phyloP scores from a whole-genome alignment of 30 jellyfish, hydroid and myxozoan genomes.

The Chrysaora quinquecirrha region DNA sequence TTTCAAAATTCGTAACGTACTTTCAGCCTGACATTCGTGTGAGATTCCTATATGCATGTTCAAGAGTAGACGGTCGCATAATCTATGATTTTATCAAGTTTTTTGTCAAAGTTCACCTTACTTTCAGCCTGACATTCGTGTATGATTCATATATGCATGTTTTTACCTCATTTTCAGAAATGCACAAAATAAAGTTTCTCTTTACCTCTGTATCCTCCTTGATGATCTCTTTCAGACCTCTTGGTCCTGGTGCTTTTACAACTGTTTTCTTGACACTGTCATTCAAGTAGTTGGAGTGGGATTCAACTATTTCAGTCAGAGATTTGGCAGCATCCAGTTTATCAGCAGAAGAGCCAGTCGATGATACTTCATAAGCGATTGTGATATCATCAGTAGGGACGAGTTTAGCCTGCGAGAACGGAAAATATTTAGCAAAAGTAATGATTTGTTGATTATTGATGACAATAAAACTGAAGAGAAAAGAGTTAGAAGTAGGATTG shows the following conservation, averaged over 20 bases:
- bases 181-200: no score
- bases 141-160: no score
- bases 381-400: constrained; percentile 98
- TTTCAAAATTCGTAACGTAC: no score
- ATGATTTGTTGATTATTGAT: background rate
- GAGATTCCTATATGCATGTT: no score
- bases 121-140: no score
- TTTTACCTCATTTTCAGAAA: no score
- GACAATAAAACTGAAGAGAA: background rate
- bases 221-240: constrained; percentile 75
- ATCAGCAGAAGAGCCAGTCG: constrained; percentile 41
- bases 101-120: no score
- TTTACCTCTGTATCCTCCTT: constrained; percentile 85
- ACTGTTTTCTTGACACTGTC: constrained; percentile 90
- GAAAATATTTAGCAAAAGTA: background rate
- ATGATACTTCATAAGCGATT: constrained; percentile 65
- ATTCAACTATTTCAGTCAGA: constrained; percentile 63
- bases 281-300: constrained; percentile 73
- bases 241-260: constrained; percentile 62
- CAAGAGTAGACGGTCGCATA: no score
- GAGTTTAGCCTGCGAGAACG: constrained; percentile 84
- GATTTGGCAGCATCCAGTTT: constrained; percentile 54
- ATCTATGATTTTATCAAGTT: no score
- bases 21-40: no score
- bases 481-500: no score